These are phyloP conservation scores for Orius insidiosus DNA, from an alignment of 1,140 invertebrate species.

Conservation along the genomic window DNA sequence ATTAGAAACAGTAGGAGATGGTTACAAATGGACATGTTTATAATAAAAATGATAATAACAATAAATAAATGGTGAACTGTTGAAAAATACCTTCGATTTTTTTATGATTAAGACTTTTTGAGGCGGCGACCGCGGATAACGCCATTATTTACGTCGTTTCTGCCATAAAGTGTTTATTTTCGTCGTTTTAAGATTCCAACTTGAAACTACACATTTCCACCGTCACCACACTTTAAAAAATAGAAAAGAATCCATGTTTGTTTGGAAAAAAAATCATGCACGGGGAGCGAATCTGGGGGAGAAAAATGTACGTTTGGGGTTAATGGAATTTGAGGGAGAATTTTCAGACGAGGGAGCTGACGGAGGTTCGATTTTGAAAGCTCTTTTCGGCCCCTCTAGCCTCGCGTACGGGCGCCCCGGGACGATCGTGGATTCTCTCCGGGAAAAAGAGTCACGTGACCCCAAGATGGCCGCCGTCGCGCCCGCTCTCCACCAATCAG, in stretches of 20 bases:
- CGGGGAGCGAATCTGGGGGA: background rate
- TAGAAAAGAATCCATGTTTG: background rate
- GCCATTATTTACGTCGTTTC: slow-evolving; percentile 14
- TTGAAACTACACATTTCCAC: slow-evolving; percentile 2
- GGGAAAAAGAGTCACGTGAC: slow-evolving; percentile 10
- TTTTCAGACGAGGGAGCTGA: background rate
- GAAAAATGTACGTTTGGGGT: background rate
- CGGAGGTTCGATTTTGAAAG: slow-evolving; percentile 13
- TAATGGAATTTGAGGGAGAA: background rate
- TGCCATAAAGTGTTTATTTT: slow-evolving; percentile 6
- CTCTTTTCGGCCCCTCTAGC: background rate
- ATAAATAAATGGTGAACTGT: no score
- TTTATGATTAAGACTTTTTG: background rate
- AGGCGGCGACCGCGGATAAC: slow-evolving; percentile 13
- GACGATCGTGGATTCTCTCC: slow-evolving; percentile 5
- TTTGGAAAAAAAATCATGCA: background rate
- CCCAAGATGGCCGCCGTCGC: slow-evolving; percentile 5
- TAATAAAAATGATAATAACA: no score
- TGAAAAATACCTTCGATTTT: no score
- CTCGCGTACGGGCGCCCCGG: slow-evolving; percentile 5
- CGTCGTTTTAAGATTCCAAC: slow-evolving; percentile 2
- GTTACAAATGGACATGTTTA: no score
- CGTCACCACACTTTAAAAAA: background rate
- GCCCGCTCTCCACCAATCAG: slow-evolving; percentile 6
- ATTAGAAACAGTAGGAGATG: no score